phyloP scores from a whole-genome alignment of 2,113 vertebrate genomes.

The Apteryx owenii region DNA sequence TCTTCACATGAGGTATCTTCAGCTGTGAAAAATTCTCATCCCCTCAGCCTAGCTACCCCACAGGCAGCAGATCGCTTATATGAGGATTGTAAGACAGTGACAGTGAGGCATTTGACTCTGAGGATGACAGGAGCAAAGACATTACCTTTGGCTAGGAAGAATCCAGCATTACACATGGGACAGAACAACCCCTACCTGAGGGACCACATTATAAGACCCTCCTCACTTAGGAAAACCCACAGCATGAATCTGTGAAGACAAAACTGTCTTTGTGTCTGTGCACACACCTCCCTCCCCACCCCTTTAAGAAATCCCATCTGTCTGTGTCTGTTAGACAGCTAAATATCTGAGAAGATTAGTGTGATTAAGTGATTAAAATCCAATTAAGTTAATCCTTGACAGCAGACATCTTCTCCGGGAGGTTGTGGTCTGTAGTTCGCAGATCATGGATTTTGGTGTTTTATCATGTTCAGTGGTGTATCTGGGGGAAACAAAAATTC shows the following conservation, averaged over 20 bases:
- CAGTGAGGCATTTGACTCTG: background rate
- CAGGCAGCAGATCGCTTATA: background rate
- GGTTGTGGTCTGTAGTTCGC: background rate
- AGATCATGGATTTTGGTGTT: background rate
- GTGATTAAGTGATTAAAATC: slow-evolving; percentile 58
- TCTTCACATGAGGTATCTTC: background rate
- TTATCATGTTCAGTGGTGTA: background rate
- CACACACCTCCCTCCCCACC: background rate
- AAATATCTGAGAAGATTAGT: slow-evolving; percentile 11
- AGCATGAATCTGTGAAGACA: background rate
- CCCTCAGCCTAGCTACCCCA: background rate
- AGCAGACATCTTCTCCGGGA: slow-evolving; percentile 10
- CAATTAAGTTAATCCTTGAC: slow-evolving; percentile 46
- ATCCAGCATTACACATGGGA: background rate
- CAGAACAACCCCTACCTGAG: background rate
- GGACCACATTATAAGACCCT: background rate
- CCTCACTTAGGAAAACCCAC: background rate
- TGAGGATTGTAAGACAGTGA: background rate
- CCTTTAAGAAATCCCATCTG: slow-evolving; percentile 28
- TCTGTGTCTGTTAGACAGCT: slow-evolving; percentile 28
- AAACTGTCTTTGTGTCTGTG: background rate
- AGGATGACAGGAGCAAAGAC: background rate
- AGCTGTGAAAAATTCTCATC: background rate
- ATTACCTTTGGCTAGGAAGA: background rate
- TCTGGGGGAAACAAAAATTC: background rate